Percentiles rank a stretch among this genome's conserved stretches.
These are phyloP conservation scores for Trichogramma evanescens DNA, from an alignment of 2,888 invertebrate species.

Conservation along the genomic window DNA sequence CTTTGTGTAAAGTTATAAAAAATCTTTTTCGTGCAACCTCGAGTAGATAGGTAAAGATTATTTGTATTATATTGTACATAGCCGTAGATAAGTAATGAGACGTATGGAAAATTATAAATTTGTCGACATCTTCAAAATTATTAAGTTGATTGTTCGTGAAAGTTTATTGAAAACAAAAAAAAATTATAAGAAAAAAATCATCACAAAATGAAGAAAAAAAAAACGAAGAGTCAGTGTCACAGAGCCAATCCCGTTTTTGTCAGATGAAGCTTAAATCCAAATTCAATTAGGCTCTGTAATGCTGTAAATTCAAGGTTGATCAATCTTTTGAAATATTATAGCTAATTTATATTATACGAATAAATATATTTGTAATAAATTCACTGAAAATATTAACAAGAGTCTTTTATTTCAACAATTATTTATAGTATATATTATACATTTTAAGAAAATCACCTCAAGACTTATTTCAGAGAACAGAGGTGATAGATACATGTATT, in stretches of 20 bases:
- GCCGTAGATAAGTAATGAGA: conserved; percentile 32
- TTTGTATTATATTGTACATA: conserved; percentile 46
- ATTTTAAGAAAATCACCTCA: not conserved
- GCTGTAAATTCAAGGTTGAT: conserved; percentile 11
- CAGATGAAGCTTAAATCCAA: not conserved
- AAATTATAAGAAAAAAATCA: conserved; percentile 7
- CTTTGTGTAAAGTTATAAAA: conserved; percentile 12
- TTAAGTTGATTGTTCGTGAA: conserved; percentile 10
- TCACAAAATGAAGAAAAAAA: conserved; percentile 7
- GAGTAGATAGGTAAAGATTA: conserved; percentile 33
- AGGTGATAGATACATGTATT: not conserved
- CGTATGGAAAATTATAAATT: conserved; percentile 9
- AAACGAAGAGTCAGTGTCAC: conserved; percentile 8
- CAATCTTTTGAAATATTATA: conserved; percentile 19
- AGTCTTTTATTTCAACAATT: not conserved
- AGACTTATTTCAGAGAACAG: not conserved
- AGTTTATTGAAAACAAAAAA: conserved; percentile 10
- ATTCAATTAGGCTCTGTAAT: conserved; percentile 7
- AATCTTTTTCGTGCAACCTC: conserved; percentile 35
- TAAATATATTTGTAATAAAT: conserved; percentile 43
- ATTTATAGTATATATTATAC: not conserved
- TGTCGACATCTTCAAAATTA: conserved; percentile 13
- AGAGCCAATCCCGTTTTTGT: conserved; percentile 5
- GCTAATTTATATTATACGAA: conserved; percentile 38
- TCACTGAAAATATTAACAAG: conserved; percentile 22